Evolutionary conservation across 2,797 vertebrate genomes (phyloP).

Genomic region (Darevskia nairensis): DNA sequence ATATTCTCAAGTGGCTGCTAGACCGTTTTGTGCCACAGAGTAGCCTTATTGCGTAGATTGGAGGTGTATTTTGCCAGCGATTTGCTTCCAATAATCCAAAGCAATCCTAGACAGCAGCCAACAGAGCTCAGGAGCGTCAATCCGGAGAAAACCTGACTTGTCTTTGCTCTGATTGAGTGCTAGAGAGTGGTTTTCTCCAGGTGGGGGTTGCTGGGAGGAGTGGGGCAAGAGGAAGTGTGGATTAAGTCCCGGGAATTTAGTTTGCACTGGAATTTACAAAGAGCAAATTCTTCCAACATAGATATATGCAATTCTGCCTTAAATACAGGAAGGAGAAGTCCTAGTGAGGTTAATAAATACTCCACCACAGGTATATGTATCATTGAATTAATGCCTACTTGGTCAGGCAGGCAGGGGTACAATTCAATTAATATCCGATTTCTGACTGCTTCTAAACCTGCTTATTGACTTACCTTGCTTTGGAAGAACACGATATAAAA

Average conservation of each 20-base stretch:
- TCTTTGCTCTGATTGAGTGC: too few relatives aligned
- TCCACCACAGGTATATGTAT: not conserved
- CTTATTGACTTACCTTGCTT: constrained; percentile 69
- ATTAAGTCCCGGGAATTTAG: too few relatives aligned
- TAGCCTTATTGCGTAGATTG: not conserved
- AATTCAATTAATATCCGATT: constrained; percentile 75
- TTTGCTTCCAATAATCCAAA: not conserved
- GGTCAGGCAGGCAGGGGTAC: constrained; percentile 61
- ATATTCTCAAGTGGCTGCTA: not conserved
- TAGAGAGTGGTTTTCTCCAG: too few relatives aligned
- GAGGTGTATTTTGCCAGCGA: not conserved
- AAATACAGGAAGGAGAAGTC: constrained; percentile 39
- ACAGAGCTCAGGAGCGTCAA: not conserved
- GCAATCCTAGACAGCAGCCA: not conserved
- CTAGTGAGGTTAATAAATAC: constrained; percentile 60
- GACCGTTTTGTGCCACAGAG: not conserved
- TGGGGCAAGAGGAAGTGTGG: too few relatives aligned
- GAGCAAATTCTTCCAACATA: not conserved
- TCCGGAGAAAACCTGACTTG: too few relatives aligned
- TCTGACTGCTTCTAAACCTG: constrained; percentile 65
- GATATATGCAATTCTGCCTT: constrained; percentile 22
- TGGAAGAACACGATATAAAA: constrained; percentile 60
- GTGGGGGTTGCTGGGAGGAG: too few relatives aligned
- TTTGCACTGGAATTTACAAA: not conserved
- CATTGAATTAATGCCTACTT: constrained; percentile 68